A percentile compares a stretch with the other conserved stretches of the same genome.
phyloP scores from a whole-genome alignment of 2,113 vertebrate genomes.

The Thunnus maccoyii region DNA sequence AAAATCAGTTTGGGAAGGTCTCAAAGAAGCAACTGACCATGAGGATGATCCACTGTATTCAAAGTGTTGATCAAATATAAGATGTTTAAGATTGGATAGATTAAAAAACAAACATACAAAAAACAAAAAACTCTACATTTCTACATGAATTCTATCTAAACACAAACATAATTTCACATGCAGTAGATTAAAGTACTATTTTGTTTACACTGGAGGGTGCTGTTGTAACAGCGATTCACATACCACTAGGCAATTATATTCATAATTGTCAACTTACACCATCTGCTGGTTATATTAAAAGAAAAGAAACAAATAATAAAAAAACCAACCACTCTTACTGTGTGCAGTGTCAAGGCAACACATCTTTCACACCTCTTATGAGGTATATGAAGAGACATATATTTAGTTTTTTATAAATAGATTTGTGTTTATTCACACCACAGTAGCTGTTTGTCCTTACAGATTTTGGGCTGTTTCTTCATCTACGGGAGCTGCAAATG shows the following conservation, averaged over 20 bases:
- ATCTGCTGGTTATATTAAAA: neutral
- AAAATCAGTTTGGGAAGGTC: neutral
- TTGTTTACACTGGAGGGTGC: constrained; percentile 48
- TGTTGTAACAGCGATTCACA: constrained; percentile 24
- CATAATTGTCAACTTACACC: neutral
- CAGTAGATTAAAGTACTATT: neutral
- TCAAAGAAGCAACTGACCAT: neutral
- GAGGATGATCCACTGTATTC: neutral
- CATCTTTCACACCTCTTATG: neutral
- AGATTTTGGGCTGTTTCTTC: neutral
- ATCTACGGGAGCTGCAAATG: neutral
- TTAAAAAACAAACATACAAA: too few relatives aligned
- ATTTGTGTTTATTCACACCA: neutral
- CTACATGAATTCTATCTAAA: too few relatives aligned
- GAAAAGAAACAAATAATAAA: neutral
- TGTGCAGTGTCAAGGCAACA: neutral
- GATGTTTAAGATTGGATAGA: too few relatives aligned
- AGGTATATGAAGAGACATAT: neutral
- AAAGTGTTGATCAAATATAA: neutral
- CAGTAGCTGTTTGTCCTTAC: neutral
- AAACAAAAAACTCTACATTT: too few relatives aligned
- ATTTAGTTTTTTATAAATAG: neutral
- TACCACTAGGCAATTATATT: too few relatives aligned
- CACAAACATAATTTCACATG: neutral
- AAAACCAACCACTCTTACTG: neutral